Evolutionary conservation across 2,888 invertebrate genomes (phyloP).

Genomic region (Terebella lapidaria): DNA sequence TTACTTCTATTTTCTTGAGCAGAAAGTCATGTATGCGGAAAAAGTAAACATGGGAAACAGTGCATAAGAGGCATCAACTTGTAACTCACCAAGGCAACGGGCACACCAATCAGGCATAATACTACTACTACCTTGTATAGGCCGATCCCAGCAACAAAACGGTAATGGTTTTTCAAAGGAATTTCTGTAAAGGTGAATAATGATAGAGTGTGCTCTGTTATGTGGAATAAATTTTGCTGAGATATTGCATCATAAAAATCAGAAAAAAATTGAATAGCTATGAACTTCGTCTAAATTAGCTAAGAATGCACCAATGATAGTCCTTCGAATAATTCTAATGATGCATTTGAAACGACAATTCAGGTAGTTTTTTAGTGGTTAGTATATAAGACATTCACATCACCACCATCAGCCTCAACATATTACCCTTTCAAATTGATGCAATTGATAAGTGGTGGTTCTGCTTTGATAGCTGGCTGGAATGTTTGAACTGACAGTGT

Average conservation of each 20-base stretch:
- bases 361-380: too few species aligned
- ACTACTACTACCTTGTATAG: conserved; percentile 30
- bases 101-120: conserved; percentile 29
- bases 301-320: conserved; percentile 33
- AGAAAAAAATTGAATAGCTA: conserved; percentile 19
- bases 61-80: conserved; percentile 27
- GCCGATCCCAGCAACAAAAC: conserved; percentile 18
- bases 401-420: too few species aligned
- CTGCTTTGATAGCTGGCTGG: too few species aligned
- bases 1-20: too few species aligned
- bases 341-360: not conserved
- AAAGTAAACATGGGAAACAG: conserved; percentile 29
- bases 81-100: conserved; percentile 27
- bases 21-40: conserved; percentile 29
- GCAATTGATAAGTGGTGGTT: too few species aligned
- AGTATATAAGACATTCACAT: too few species aligned
- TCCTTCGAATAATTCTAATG: conserved; percentile 14
- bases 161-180: not conserved
- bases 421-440: too few species aligned
- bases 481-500: too few species aligned
- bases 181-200: not conserved
- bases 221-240: too few species aligned
- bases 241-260: too few species aligned
- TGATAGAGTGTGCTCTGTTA: not conserved
- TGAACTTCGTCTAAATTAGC: conserved; percentile 34